phyloP scores from a whole-genome alignment of 2,888 invertebrate genomes.

The Theretra japonica region DNA sequence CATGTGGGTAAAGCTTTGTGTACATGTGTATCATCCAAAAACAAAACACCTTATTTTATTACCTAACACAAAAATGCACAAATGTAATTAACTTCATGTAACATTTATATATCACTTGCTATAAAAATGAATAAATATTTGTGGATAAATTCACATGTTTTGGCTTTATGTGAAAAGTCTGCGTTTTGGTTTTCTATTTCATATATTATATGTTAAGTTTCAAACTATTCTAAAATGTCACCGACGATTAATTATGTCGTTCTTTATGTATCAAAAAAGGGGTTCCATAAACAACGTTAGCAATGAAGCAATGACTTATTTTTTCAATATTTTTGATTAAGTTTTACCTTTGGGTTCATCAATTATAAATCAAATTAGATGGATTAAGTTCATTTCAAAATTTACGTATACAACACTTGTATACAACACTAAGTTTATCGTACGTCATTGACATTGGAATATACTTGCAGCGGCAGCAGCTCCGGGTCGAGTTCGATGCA shows the following conservation, averaged over 20 bases:
- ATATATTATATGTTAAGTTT: not conserved
- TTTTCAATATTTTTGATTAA: too few relatives aligned
- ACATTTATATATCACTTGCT: not conserved
- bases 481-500: conserved; percentile 91
- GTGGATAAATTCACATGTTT: not conserved
- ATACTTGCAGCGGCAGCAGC: conserved; percentile 87
- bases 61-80: not conserved
- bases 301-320: too few relatives aligned
- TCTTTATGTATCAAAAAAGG: too few relatives aligned
- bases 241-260: too few relatives aligned
- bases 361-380: too few relatives aligned
- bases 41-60: conserved; percentile 4
- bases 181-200: not conserved
- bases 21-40: conserved; percentile 44
- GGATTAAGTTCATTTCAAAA: too few relatives aligned
- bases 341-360: too few relatives aligned
- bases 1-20: conserved; percentile 54
- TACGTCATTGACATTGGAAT: too few relatives aligned
- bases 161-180: conserved; percentile 12
- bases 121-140: not conserved
- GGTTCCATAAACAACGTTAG: too few relatives aligned
- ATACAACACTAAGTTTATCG: too few relatives aligned
- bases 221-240: too few relatives aligned
- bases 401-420: too few relatives aligned
- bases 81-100: conserved; percentile 13